A percentile compares a stretch with the other conserved stretches of the same genome.
phyloP scores from a whole-genome alignment of 1,140 invertebrate genomes.

The Coenobita brevimanus region DNA sequence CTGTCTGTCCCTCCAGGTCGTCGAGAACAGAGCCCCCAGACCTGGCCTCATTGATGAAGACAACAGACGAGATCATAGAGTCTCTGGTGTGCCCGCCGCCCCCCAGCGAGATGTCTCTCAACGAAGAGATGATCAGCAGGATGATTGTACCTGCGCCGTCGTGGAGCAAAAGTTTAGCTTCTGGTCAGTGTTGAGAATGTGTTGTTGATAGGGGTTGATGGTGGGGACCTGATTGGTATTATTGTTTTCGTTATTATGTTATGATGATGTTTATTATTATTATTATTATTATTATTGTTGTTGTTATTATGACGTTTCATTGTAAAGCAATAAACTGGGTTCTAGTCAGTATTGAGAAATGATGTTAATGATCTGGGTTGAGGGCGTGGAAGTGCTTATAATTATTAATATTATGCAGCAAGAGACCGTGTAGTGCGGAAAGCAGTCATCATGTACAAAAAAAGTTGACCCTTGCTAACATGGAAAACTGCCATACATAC shows the following conservation, averaged over 20 bases:
- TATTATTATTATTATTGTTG: background rate
- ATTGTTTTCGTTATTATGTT: background rate
- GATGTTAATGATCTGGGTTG: too few species aligned
- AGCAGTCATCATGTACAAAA: too few species aligned
- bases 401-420: too few species aligned
- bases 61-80: conserved; percentile 94
- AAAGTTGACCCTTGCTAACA: too few species aligned
- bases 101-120: conserved; percentile 92
- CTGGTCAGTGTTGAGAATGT: conserved; percentile 44
- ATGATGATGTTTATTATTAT: background rate
- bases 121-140: conserved; percentile 95
- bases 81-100: conserved; percentile 96
- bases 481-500: too few species aligned
- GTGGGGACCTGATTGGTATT: conserved; percentile 45
- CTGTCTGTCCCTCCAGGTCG: conserved; percentile 75
- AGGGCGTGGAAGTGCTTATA: too few species aligned
- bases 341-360: too few species aligned
- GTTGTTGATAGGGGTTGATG: background rate
- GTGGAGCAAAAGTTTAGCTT: conserved; percentile 82
- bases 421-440: too few species aligned
- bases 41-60: conserved; percentile 84
- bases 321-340: too few species aligned
- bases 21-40: conserved; percentile 95
- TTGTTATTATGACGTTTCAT: background rate
- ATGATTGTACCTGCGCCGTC: conserved; percentile 96